Evolutionary conservation across 1,140 invertebrate genomes (phyloP).

Genomic region (Euwallacea similis): DNA sequence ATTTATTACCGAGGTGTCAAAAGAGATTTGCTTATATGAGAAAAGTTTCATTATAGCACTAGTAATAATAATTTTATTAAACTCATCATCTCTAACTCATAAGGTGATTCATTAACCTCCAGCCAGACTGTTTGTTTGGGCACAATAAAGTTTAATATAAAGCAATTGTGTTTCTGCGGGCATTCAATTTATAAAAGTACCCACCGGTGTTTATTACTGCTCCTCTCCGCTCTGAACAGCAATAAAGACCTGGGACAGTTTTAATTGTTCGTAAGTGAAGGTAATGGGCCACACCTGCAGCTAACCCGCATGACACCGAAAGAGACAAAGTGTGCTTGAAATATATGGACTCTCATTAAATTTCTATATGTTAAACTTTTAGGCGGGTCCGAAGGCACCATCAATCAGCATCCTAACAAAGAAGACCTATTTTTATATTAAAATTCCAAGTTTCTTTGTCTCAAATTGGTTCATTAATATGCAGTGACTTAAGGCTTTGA

Average conservation of each 20-base stretch:
- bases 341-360: too few relatives aligned
- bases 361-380: too few relatives aligned
- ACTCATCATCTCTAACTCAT: background rate
- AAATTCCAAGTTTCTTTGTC: background rate
- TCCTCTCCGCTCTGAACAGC: constrained; percentile 24
- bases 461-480: constrained; percentile 6
- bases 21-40: background rate
- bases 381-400: too few relatives aligned
- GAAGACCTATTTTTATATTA: constrained; percentile 1
- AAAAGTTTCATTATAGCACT: background rate
- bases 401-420: background rate
- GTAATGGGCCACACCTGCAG: constrained; percentile 48
- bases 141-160: constrained; percentile 47
- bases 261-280: constrained; percentile 50
- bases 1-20: background rate
- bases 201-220: constrained; percentile 41
- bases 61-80: background rate
- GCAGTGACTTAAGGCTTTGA: background rate
- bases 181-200: constrained; percentile 46
- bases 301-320: constrained; percentile 24
- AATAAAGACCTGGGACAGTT: constrained; percentile 46
- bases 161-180: constrained; percentile 48
- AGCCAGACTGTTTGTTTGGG: constrained; percentile 39
- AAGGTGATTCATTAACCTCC: constrained; percentile 21
- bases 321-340: too few relatives aligned